Percentiles rank a stretch among this genome's conserved stretches.
Conservation (phyloP, 2,797 vertebrate genomes). For the Sus cebifrons region DNA sequence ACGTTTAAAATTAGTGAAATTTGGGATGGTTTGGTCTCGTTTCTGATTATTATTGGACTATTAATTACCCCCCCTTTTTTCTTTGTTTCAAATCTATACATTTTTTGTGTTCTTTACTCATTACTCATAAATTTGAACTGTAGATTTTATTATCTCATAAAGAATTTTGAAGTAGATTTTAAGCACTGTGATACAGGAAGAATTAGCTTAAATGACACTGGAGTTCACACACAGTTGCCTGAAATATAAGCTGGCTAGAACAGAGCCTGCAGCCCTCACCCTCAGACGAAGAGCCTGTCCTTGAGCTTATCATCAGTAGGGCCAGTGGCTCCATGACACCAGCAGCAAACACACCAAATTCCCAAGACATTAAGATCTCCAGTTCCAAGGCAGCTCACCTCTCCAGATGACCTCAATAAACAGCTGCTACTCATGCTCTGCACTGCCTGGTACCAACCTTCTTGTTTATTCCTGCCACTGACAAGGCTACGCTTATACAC, state of each 20-base stretch:
- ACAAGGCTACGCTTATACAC: neutral
- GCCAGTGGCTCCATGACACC: neutral
- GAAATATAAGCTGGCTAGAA: neutral
- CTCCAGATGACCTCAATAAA: neutral
- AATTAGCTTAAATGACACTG: neutral
- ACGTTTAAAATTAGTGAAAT: neutral
- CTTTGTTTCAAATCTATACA: constrained; percentile 27
- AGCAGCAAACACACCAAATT: neutral
- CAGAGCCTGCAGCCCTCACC: neutral
- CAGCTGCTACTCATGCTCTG: neutral
- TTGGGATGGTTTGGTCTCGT: neutral
- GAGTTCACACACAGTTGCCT: neutral
- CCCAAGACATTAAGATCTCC: neutral
- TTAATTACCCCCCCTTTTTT: neutral
- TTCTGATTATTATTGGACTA: constrained; percentile 16
- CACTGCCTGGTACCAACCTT: neutral
- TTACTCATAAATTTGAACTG: neutral
- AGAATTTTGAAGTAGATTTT: constrained; percentile 16
- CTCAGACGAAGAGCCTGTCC: neutral
- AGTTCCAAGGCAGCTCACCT: neutral
- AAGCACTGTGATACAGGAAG: neutral
- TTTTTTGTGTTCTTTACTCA: constrained; percentile 3
- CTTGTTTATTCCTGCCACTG: neutral
- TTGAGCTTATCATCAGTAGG: neutral
- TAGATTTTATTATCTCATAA: neutral